Conservation (phyloP, 1,140 invertebrate species). For the Nixonia krombeini region DNA sequence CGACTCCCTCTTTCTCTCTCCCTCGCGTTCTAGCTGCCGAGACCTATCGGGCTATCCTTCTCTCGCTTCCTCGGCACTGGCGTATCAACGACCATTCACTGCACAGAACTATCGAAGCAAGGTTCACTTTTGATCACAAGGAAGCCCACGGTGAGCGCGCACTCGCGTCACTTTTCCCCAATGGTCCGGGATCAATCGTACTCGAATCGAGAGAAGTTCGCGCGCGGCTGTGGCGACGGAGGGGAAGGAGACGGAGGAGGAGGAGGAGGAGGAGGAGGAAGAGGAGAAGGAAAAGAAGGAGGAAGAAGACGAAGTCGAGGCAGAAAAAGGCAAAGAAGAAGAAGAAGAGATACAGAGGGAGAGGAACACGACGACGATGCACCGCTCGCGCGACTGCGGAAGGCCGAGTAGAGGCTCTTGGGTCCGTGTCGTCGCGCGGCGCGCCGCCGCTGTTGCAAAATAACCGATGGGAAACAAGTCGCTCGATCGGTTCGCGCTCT, state of each 20-base stretch:
- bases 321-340: neutral
- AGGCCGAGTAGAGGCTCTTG: neutral
- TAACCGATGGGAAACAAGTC: neutral
- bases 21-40: too few species aligned
- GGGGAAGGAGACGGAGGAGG: too few species aligned
- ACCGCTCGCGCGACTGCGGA: constrained; percentile 4
- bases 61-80: constrained; percentile 34
- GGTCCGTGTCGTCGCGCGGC: neutral
- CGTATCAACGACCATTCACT: constrained; percentile 56
- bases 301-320: too few species aligned
- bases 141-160: neutral
- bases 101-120: constrained; percentile 53
- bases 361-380: neutral
- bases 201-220: neutral
- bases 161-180: constrained; percentile 4
- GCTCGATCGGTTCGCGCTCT: neutral
- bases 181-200: constrained; percentile 2
- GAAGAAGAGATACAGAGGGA: neutral
- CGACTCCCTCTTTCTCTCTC: constrained; percentile 21
- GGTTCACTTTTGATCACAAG: constrained; percentile 11
- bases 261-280: too few species aligned
- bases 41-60: too few species aligned
- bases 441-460: constrained; percentile 2
- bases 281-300: too few species aligned
- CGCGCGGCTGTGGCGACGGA: neutral